Evolutionary conservation across 2,113 vertebrate species (phyloP).

Genomic region (Aphyosemion australe): DNA sequence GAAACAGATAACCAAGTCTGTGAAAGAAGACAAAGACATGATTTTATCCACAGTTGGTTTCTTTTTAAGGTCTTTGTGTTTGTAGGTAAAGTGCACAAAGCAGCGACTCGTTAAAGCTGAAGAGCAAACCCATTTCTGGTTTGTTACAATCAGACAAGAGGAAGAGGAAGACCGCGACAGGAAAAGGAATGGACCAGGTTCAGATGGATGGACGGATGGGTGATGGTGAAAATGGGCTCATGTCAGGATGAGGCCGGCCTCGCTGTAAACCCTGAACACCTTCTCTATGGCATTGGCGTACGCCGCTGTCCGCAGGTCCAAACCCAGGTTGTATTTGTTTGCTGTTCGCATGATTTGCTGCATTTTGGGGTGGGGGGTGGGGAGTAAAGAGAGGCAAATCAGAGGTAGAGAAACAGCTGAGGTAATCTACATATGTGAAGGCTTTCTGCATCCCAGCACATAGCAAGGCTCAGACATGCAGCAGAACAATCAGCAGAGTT

Average conservation of each 20-base stretch:
- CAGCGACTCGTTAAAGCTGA: too few relatives aligned
- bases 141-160: neutral
- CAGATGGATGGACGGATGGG: neutral
- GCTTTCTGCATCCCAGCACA: too few relatives aligned
- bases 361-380: neutral
- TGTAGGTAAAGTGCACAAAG: too few relatives aligned
- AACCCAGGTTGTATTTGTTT: conserved; percentile 92
- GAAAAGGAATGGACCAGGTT: neutral
- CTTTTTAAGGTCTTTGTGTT: neutral
- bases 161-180: neutral
- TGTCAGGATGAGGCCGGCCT: conserved; percentile 94
- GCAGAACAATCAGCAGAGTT: too few relatives aligned
- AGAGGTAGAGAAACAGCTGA: neutral
- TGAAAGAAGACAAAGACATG: too few relatives aligned
- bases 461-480: too few relatives aligned
- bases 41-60: neutral
- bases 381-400: neutral
- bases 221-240: conserved; percentile 59
- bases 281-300: conserved; percentile 99
- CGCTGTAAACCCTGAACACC: conserved; percentile 95
- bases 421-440: too few relatives aligned
- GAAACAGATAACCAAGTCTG: too few relatives aligned
- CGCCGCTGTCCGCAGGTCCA: conserved; percentile 95
- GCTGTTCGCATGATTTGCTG: conserved; percentile 98
- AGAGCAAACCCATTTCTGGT: neutral